Evolutionary conservation across 2,113 vertebrate genomes (phyloP).

Genomic region (Ceyx margarethae): DNA sequence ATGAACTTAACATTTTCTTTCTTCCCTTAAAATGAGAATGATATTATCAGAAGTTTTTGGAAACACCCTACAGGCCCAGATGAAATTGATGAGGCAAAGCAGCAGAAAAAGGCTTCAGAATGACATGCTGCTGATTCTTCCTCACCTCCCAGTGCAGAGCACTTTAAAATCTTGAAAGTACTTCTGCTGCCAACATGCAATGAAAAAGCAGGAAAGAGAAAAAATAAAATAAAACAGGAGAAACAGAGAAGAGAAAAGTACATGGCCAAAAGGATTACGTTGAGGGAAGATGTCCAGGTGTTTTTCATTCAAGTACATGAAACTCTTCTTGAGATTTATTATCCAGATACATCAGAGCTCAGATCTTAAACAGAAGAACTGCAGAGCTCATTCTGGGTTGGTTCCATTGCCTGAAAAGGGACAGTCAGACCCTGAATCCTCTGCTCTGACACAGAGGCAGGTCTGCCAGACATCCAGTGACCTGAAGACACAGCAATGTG

Average conservation of each 20-base stretch:
- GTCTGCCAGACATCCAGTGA: neutral
- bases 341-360: neutral
- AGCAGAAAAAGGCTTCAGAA: neutral
- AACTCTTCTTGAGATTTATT: neutral
- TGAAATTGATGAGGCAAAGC: neutral
- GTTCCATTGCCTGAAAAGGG: neutral
- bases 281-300: neutral
- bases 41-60: neutral
- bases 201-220: neutral
- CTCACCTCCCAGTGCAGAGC: neutral
- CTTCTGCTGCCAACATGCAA: neutral
- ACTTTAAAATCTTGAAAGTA: neutral
- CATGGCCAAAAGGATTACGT: neutral
- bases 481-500: neutral
- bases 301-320: neutral
- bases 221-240: neutral
- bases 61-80: neutral
- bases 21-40: neutral
- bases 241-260: neutral
- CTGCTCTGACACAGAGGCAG: rapidly evolving
- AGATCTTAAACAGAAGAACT: neutral
- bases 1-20: neutral
- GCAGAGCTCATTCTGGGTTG: neutral
- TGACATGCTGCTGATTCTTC: rapidly evolving
- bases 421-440: rapidly evolving